A percentile compares a stretch with the other conserved stretches of the same genome.
Conservation (phyloP, 2,113 vertebrate genomes). For the Saguinus imperator region DNA sequence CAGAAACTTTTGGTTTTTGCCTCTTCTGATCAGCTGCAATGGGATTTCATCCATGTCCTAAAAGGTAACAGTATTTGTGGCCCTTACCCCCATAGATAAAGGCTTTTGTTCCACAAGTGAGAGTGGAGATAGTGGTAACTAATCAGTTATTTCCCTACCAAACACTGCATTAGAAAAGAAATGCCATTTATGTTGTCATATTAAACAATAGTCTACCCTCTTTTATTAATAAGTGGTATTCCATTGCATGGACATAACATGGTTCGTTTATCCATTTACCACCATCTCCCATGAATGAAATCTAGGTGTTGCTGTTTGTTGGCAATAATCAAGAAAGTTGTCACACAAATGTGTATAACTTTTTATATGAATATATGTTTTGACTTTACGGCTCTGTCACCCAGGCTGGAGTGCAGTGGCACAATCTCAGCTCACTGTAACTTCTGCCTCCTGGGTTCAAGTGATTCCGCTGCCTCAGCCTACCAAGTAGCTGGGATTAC, state of each 20-base stretch:
- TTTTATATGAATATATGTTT: background rate
- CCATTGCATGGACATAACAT: background rate
- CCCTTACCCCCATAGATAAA: background rate
- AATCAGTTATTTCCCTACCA: background rate
- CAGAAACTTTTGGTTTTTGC: background rate
- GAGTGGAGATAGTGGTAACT: background rate
- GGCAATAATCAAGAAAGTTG: background rate
- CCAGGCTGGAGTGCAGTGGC: too few relatives aligned
- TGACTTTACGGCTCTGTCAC: background rate
- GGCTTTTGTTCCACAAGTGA: background rate
- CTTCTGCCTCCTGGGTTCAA: too few relatives aligned
- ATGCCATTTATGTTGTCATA: background rate
- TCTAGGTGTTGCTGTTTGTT: background rate
- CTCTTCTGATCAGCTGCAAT: background rate
- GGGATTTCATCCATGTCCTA: background rate
- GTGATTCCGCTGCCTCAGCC: too few relatives aligned
- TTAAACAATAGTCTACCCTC: background rate
- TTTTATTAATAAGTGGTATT: background rate
- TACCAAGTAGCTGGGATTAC: too few relatives aligned
- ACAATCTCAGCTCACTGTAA: too few relatives aligned
- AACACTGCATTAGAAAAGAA: background rate
- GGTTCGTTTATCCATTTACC: background rate
- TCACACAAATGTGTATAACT: background rate
- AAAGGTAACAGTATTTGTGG: background rate
- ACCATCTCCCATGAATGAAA: background rate